These are phyloP conservation scores for Plumapathes pennacea DNA, from an alignment of 92 coral and sea anemone genomes.

Conservation along the genomic window DNA sequence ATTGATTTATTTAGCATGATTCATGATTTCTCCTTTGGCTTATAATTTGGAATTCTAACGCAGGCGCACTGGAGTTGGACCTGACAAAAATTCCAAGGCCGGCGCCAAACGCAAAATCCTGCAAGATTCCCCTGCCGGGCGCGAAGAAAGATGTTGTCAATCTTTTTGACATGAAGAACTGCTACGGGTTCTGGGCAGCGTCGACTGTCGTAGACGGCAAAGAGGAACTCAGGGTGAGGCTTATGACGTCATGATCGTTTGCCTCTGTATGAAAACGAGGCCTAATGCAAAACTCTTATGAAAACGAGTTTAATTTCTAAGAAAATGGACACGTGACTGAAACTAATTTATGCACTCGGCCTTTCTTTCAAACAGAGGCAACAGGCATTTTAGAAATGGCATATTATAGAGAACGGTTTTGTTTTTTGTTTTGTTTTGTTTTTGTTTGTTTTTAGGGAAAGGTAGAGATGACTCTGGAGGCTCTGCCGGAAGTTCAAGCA, in stretches of 20 bases:
- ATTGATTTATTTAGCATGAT: too few species aligned
- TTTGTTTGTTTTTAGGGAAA: conserved; percentile 60
- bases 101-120: conserved; percentile 47
- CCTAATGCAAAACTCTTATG: too few species aligned
- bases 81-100: conserved; percentile 63
- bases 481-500: conserved; percentile 68
- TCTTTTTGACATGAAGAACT: conserved; percentile 62
- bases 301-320: too few species aligned
- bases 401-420: too few species aligned
- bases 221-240: conserved; percentile 32
- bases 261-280: too few species aligned
- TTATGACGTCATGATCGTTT: background rate
- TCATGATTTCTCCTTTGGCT: too few species aligned
- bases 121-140: conserved; percentile 28
- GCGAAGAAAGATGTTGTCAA: conserved; percentile 15
- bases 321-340: too few species aligned
- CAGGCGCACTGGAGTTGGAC: conserved; percentile 70
- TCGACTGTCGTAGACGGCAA: conserved; percentile 49
- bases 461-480: conserved; percentile 82
- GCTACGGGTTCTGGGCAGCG: conserved; percentile 87
- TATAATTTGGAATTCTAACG: background rate
- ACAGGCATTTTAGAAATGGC: too few species aligned
- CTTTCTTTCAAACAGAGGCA: too few species aligned
- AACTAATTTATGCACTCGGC: too few species aligned
- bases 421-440: background rate